Base-by-base conservation (phyloP, 1,140 invertebrate genomes). In the Drosophila biarmipes region DNA sequence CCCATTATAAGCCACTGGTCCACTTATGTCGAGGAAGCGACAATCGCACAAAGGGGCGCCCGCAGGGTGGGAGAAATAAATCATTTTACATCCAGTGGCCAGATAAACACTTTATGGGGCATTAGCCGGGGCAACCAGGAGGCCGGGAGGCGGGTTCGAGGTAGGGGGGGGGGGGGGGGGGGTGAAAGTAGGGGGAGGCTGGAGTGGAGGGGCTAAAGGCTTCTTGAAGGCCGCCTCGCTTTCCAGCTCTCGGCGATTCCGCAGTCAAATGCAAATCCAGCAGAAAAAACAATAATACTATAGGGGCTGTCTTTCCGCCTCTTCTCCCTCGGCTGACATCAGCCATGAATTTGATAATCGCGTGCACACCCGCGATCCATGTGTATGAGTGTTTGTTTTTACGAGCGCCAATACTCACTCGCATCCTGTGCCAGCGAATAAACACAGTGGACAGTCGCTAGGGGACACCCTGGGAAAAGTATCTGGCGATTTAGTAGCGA, bases 261-360 rank as follows among this genome's bases (percentile, higher is more conserved):
- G 66, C 31, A 34, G 40, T 17, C 27, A 43, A 37, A 58, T 57
- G 49, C 53, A 69, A 80, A 64, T 61, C 24, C 24, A 48, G n/a
- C 37, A 10, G 15, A 38, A 45, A 54, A 57, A 40, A 35, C 24
- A 34, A 46, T 27, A 48, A 29, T 40, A 45, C 10, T 40, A 71
- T 52, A 48, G 35, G 15, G 15, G 45, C n/a, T 57, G 24, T 48
- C 27, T 49, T 21, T 17, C 43, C 15, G 15, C 63, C 63, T 66
- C 63, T 21, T 37, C 35, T 10, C 19, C 58, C 11, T 24, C 14
- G 34, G 59, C 81, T 85, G 81, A 85, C 81, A 85, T 85, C 81
- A 85, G 81, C 68, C 68, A 80, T 80, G 73, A 85, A 85, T 86
- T 85, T 85, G 62, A 86, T 86, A 85, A 85, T 85, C 77, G 81